Percentiles rank a stretch among this genome's conserved stretches.
phyloP scores from a whole-genome alignment of 2,888 invertebrate genomes.

The Hyalella azteca region DNA sequence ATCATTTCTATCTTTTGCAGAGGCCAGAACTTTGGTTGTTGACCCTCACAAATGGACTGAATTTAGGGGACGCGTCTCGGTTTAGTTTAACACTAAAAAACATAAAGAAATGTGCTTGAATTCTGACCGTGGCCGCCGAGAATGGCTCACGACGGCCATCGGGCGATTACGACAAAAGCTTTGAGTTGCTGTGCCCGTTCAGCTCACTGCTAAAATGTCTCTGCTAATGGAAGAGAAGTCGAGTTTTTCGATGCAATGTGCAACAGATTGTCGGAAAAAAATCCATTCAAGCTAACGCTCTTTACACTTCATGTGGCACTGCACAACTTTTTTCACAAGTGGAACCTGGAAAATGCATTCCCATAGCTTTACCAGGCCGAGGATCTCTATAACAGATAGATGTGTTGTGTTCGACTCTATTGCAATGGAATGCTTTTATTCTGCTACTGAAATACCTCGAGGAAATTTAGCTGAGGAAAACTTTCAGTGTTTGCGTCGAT shows the following conservation, averaged over 20 bases:
- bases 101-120: constrained; percentile 23
- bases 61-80: constrained; percentile 19
- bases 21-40: constrained; percentile 12
- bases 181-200: background rate
- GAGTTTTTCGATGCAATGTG: background rate
- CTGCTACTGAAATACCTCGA: too few species aligned
- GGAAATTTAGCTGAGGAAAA: too few species aligned
- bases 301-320: background rate
- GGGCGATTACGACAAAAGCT: background rate
- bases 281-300: constrained; percentile 11
- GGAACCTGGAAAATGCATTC: background rate
- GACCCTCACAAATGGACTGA: constrained; percentile 29
- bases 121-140: background rate
- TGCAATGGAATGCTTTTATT: too few species aligned
- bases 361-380: too few species aligned
- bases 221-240: constrained; percentile 19
- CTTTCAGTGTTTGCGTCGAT: too few species aligned
- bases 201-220: background rate
- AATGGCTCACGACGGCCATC: constrained; percentile 21
- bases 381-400: too few species aligned
- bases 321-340: background rate
- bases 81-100: constrained; percentile 23
- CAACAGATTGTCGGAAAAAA: constrained; percentile 3
- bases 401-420: too few species aligned
- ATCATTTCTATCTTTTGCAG: background rate